These are phyloP conservation scores for Pseudochirops cupreus DNA, from an alignment of 2,797 vertebrate genomes.

Conservation along the genomic window DNA sequence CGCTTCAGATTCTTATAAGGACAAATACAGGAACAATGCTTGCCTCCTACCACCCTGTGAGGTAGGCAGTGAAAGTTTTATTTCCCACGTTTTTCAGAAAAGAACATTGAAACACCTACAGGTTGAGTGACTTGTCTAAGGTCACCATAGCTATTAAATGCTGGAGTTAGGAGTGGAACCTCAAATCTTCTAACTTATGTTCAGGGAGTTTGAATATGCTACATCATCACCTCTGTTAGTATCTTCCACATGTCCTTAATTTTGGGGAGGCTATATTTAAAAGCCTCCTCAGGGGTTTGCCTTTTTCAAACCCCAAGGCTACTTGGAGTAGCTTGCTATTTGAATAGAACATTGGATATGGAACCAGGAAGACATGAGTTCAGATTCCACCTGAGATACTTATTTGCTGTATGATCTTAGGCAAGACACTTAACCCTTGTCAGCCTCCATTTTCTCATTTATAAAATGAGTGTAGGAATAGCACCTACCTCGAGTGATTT, in stretches of 20 bases:
- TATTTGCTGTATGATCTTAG: neutral
- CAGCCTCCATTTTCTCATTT: neutral
- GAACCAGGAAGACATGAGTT: neutral
- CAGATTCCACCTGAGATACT: neutral
- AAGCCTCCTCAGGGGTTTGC: neutral
- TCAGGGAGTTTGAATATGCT: neutral
- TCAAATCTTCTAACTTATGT: neutral
- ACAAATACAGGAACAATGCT: neutral
- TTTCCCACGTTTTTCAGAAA: neutral
- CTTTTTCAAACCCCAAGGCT: constrained; percentile 11
- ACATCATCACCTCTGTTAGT: neutral
- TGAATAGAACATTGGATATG: neutral
- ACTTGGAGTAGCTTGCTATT: neutral
- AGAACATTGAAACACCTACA: neutral
- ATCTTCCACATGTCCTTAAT: constrained; percentile 12
- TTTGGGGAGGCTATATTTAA: neutral
- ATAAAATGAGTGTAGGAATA: neutral
- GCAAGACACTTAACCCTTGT: neutral
- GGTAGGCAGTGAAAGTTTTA: neutral
- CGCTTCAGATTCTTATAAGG: neutral
- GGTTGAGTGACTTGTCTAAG: neutral
- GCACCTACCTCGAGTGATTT: neutral
- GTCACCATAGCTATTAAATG: neutral
- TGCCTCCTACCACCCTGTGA: neutral
- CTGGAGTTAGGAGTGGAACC: neutral